Base-by-base conservation (phyloP, 2,888 invertebrate genomes). In the Prosapia bicincta region DNA sequence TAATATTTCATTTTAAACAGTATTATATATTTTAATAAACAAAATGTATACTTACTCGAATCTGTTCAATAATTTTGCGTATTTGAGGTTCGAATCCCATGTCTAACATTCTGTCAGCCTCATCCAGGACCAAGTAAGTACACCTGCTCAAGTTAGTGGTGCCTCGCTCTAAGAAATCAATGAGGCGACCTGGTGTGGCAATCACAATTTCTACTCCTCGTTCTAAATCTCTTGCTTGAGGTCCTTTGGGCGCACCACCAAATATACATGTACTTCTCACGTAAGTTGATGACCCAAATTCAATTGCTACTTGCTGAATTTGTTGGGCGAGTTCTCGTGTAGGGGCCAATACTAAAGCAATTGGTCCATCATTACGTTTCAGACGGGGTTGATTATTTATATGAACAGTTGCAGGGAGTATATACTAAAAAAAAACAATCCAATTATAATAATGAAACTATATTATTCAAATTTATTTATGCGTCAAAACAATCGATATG, bases 41-140 rank as follows among this genome's bases (percentile, higher is more conserved):
- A 30, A 13, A 25, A 54, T 13, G n/a, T 25, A 26, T 25, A 80
- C 85, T 83, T 82, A 88, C 87, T 83, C 94, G 87, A 80, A 97
- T 95, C 86, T 97, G 97, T 83, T 97, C 96, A 80, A 98, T 93
- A 79, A 98, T 97, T 86, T 97, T 97, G 76, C 97, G 89, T 81
- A 98, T 98, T 85, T 98, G 98, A 0, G 98, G 98, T 85, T 98
- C 98, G 85, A 98, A 98, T 72, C 98, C 98, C 98, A 99, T 98
- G 84, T 98, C 98, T 82, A 99, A 88, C 98, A 98, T 98, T 83
- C 98, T 89, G 84, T 99, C 98, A 79, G 98, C 98, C 86, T 99
- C 97, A 85, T 97, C 97, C 79, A 97, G 86, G 20, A 96, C 96
- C 79, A 97, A 86, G 84, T 96, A 97, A 10, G 96, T 96, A 81